A percentile compares a stretch with the other conserved stretches of the same genome.
These are phyloP conservation scores for Gadus macrocephalus DNA, from an alignment of 2,113 vertebrate genomes.

Conservation along the genomic window DNA sequence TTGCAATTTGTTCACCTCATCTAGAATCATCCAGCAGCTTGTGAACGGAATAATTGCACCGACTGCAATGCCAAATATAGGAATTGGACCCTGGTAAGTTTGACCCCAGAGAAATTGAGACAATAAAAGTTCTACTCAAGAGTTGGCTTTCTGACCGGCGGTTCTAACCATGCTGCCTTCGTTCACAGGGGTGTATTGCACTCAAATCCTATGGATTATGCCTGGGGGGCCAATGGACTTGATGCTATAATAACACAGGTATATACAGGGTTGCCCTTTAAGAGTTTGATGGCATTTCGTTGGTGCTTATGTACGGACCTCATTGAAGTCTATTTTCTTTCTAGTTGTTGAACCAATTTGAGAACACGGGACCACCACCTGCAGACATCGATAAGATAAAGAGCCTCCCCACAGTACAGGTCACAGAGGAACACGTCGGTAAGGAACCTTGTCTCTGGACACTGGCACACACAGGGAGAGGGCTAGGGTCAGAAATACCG, in stretches of 20 bases:
- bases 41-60: slow-evolving; percentile 95
- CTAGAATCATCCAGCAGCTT: slow-evolving; percentile 93
- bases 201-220: slow-evolving; percentile 96
- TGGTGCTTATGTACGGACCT: background rate
- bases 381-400: slow-evolving; percentile 96
- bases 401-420: slow-evolving; percentile 86
- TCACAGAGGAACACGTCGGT: slow-evolving; percentile 93
- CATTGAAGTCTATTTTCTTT: background rate
- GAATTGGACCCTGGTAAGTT: slow-evolving; percentile 92
- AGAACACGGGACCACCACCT: slow-evolving; percentile 95
- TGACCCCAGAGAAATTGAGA: background rate
- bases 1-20: slow-evolving; percentile 27
- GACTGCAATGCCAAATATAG: slow-evolving; percentile 89
- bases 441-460: slow-evolving; percentile 33
- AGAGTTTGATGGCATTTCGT: background rate
- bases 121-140: background rate
- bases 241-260: slow-evolving; percentile 97
- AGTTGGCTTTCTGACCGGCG: background rate
- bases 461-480: too few relatives aligned
- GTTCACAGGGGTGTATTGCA: slow-evolving; percentile 88
- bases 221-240: slow-evolving; percentile 93
- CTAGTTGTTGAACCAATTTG: slow-evolving; percentile 98
- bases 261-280: slow-evolving; percentile 19
- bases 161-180: slow-evolving; percentile 6
- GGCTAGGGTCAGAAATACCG: too few relatives aligned